A percentile compares a stretch with the other conserved stretches of the same genome.
phyloP scores from a whole-genome alignment of 30 jellyfish, hydroid and myxozoan genomes.

The Aurelia aurita region DNA sequence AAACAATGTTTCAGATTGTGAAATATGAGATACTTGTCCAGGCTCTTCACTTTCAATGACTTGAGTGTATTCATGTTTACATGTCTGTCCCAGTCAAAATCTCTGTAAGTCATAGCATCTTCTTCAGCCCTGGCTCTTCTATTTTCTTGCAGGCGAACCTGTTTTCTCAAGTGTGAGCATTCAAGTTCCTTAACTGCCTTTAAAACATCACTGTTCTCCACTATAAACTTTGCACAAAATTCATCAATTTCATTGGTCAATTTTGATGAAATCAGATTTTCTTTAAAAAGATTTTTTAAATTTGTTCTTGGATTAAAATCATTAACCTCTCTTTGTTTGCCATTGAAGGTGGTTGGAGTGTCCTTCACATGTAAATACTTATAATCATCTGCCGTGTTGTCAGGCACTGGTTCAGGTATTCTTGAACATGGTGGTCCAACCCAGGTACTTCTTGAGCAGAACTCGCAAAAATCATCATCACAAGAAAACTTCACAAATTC shows the following conservation, averaged over 20 bases:
- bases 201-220: constrained; percentile 3
- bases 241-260: constrained; percentile 8
- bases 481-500: constrained; percentile 20
- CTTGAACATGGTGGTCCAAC: constrained; percentile 48
- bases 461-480: background rate
- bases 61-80: background rate
- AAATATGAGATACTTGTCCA: constrained; percentile 30
- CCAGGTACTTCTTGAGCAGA: constrained; percentile 8
- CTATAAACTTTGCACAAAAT: constrained; percentile 28
- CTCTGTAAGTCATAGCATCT: constrained; percentile 10
- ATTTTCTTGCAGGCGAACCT: background rate
- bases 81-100: constrained; percentile 25
- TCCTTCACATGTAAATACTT: constrained; percentile 19
- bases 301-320: constrained; percentile 44
- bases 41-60: constrained; percentile 10
- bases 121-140: background rate
- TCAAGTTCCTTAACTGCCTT: background rate
- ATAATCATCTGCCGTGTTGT: constrained; percentile 10
- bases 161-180: constrained; percentile 10
- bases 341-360: constrained; percentile 21
- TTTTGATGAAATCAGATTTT: background rate
- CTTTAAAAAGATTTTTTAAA: constrained; percentile 1
- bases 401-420: constrained; percentile 51
- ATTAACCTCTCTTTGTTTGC: constrained; percentile 36
- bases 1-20: background rate